phyloP scores from a whole-genome alignment of 2,113 vertebrate genomes.

The Neofelis nebulosa region DNA sequence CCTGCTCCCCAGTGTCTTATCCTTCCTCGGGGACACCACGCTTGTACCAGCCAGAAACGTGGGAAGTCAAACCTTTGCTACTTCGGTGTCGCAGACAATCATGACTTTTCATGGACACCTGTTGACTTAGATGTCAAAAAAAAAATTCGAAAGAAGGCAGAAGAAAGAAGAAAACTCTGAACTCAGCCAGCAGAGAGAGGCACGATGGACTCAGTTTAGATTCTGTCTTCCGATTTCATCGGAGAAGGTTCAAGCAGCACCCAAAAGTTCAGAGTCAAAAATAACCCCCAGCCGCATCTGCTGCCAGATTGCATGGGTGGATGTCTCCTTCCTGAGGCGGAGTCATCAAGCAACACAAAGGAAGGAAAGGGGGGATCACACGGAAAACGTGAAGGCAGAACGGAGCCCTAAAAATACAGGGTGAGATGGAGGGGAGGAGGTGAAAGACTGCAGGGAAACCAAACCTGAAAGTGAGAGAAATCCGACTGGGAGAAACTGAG shows the following conservation, averaged over 20 bases:
- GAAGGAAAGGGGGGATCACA: background rate
- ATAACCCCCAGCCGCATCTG: accelerated
- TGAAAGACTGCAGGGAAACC: background rate
- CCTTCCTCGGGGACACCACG: background rate
- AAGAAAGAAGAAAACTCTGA: background rate
- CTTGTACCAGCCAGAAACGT: accelerated
- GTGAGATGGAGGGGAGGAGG: background rate
- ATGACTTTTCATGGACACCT: background rate
- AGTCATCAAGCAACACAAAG: background rate
- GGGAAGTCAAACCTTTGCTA: background rate
- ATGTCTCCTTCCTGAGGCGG: background rate
- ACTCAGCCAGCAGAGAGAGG: background rate
- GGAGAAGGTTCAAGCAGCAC: background rate
- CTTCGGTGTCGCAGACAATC: too few relatives aligned
- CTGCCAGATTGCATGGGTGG: too few relatives aligned
- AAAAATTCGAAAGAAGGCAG: background rate
- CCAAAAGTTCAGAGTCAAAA: background rate
- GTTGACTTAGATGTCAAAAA: background rate
- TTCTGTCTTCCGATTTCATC: background rate
- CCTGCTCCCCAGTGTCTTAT: accelerated
- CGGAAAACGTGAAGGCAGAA: background rate
- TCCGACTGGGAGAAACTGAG: background rate
- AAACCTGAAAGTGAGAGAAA: background rate
- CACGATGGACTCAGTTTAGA: background rate
- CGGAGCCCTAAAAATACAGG: background rate